phyloP scores from a whole-genome alignment of 2,888 invertebrate species.

The Rapana venosa region DNA sequence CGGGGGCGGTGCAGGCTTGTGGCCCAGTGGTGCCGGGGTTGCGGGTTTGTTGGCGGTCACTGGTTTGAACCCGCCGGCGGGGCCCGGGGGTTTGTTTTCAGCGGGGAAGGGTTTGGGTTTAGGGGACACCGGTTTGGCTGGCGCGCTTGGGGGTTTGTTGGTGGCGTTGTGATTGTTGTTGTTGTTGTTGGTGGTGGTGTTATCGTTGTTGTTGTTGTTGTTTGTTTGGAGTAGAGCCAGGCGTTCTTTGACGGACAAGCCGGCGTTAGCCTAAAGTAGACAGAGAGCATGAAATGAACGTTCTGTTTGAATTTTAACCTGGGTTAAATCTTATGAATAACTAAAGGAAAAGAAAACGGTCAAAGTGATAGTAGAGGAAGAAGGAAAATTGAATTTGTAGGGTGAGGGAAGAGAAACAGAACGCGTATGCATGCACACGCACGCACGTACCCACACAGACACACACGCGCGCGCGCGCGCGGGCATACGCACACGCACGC shows the following conservation, averaged over 20 bases:
- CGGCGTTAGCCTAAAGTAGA: constrained; percentile 21
- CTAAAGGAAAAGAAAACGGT: too few species aligned
- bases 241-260: constrained; percentile 36
- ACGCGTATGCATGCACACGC: not conserved
- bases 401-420: too few species aligned
- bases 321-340: too few species aligned
- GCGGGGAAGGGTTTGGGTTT: not conserved
- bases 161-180: not conserved
- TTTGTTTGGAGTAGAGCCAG: constrained; percentile 34
- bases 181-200: not conserved
- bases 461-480: not conserved
- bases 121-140: not conserved
- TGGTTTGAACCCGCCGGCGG: constrained; percentile 4
- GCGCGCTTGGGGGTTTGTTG: constrained; percentile 9
- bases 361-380: too few species aligned
- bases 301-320: too few species aligned
- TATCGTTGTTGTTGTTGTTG: not conserved
- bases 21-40: not conserved
- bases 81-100: not conserved
- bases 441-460: not conserved
- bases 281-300: too few species aligned
- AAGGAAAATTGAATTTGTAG: too few species aligned
- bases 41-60: not conserved
- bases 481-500: not conserved
- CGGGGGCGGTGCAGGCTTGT: not conserved